A percentile compares a stretch with the other conserved stretches of the same genome.
Conservation (phyloP, 2,797 vertebrate genomes). For the Lophotriccus pileatus region DNA sequence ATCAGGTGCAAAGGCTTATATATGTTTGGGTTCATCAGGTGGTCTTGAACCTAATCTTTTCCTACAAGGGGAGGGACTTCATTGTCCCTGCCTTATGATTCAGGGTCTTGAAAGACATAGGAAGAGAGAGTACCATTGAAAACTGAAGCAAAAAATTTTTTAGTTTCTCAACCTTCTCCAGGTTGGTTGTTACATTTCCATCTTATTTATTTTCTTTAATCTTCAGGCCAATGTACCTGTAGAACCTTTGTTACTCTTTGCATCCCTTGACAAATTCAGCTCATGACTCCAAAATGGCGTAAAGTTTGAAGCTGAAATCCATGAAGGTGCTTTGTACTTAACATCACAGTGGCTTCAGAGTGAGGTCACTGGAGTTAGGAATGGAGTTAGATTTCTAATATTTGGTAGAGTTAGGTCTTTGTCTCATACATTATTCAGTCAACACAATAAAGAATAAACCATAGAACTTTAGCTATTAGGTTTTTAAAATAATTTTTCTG, state of each 20-base stretch:
- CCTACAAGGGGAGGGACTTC: neutral
- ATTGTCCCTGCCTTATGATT: neutral
- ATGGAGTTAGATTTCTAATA: neutral
- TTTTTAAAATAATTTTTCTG: neutral
- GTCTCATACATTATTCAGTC: conserved; percentile 41
- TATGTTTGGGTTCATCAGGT: neutral
- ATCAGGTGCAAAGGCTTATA: rapidly evolving
- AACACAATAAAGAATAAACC: conserved; percentile 29
- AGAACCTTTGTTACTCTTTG: neutral
- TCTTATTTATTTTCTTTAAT: neutral
- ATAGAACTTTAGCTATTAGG: conserved; percentile 15
- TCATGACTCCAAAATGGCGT: neutral
- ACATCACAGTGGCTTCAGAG: neutral
- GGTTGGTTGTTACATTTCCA: neutral
- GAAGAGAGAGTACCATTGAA: neutral
- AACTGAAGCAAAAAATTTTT: neutral
- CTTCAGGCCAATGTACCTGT: neutral
- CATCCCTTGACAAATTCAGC: neutral
- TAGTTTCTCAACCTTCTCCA: neutral
- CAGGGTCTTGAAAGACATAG: neutral
- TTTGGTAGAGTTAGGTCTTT: neutral
- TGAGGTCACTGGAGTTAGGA: neutral
- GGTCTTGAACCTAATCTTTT: neutral
- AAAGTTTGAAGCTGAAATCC: neutral
- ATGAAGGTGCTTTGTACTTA: neutral